A percentile compares a stretch with the other conserved stretches of the same genome.
Evolutionary conservation across 2,113 vertebrate genomes (phyloP).

Genomic region (Tychaedon coryphoeus): DNA sequence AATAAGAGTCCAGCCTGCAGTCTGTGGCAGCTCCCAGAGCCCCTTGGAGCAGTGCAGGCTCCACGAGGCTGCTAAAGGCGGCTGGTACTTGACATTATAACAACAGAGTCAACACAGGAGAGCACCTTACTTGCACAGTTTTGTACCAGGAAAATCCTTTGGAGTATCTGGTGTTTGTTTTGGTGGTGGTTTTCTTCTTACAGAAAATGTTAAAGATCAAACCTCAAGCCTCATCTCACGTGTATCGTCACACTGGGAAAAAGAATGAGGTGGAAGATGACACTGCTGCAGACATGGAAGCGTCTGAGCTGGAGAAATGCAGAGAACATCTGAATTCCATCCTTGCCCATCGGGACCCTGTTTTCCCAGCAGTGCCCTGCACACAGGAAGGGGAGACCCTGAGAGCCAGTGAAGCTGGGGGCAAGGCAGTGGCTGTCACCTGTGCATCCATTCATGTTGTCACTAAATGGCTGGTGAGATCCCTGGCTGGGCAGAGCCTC

Average conservation of each 20-base stretch:
- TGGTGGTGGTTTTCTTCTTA: neutral
- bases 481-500: slow-evolving; percentile 45
- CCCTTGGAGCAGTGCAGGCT: neutral
- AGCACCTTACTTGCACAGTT: neutral
- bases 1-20: neutral
- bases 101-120: neutral
- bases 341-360: slow-evolving; percentile 81
- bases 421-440: neutral
- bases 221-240: neutral
- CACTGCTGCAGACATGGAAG: neutral
- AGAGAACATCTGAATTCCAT: slow-evolving; percentile 72
- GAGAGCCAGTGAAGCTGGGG: neutral
- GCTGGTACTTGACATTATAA: neutral
- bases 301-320: slow-evolving; percentile 63
- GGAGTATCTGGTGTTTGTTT: neutral
- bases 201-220: slow-evolving; percentile 75
- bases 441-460: slow-evolving; percentile 39
- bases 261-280: neutral
- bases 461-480: slow-evolving; percentile 77
- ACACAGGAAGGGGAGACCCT: neutral
- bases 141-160: neutral
- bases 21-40: neutral
- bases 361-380: neutral
- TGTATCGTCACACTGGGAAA: neutral
- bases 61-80: neutral